A percentile compares a stretch with the other conserved stretches of the same genome.
Evolutionary conservation across 2,888 invertebrate genomes (phyloP).

Genomic region (Phortica magna): DNA sequence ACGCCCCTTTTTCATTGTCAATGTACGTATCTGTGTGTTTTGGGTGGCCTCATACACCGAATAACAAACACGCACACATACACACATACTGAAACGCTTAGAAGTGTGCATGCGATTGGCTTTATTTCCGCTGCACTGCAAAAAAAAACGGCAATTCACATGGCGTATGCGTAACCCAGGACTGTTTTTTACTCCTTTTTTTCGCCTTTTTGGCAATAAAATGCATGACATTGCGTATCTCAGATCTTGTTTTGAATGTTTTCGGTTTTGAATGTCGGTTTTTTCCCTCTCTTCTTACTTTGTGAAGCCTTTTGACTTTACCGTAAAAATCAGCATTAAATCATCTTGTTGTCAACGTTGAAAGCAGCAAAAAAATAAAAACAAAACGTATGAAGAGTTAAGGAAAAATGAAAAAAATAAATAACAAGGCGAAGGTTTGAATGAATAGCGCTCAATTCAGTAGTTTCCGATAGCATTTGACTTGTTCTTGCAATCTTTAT

Average conservation of each 20-base stretch:
- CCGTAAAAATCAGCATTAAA: constrained; percentile 21
- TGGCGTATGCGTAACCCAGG: not conserved
- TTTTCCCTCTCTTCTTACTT: constrained; percentile 14
- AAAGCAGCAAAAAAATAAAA: not conserved
- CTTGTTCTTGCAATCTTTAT: not conserved
- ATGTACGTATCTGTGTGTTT: not conserved
- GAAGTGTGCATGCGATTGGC: constrained; percentile 1
- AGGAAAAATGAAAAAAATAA: not conserved
- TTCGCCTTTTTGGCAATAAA: not conserved
- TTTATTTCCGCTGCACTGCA: constrained; percentile 31
- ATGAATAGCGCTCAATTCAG: too few species aligned
- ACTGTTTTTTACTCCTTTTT: not conserved
- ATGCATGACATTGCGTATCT: constrained; percentile 55
- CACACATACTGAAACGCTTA: not conserved
- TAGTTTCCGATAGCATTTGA: not conserved
- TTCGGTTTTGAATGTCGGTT: constrained; percentile 37
- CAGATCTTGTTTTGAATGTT: constrained; percentile 51
- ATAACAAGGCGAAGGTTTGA: not conserved
- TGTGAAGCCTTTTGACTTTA: not conserved
- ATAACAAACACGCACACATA: constrained; percentile 3
- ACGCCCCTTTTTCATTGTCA: not conserved
- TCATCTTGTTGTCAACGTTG: not conserved
- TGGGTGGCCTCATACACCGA: not conserved
- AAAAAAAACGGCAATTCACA: constrained; percentile 38
- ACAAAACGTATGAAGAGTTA: not conserved